Evolutionary conservation across 2,888 invertebrate species (phyloP).

Genomic region (Melanargia galathea): DNA sequence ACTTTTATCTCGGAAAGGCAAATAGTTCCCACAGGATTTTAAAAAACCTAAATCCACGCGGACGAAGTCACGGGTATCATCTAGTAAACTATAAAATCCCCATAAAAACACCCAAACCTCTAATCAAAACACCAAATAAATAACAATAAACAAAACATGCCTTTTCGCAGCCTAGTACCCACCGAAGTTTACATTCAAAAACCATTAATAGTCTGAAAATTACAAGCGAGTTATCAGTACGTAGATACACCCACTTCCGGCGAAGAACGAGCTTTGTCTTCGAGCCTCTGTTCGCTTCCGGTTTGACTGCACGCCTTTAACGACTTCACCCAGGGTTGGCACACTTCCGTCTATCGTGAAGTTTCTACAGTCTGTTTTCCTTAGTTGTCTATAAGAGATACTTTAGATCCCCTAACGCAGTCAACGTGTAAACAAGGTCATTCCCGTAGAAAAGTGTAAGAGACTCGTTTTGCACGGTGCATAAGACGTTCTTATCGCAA

Average conservation of each 20-base stretch:
- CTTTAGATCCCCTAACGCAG: no score
- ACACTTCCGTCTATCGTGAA: neutral
- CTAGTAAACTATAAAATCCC: neutral
- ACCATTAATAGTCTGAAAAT: conserved; percentile 36
- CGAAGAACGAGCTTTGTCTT: conserved; percentile 56
- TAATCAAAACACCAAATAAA: neutral
- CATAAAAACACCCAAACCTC: neutral
- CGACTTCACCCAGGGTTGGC: conserved; percentile 43
- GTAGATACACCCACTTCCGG: conserved; percentile 52
- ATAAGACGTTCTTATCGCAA: no score
- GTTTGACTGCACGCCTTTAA: conserved; percentile 57
- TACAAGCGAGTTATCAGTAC: conserved; percentile 39
- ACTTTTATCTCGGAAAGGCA: no score
- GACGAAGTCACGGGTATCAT: neutral
- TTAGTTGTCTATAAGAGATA: no score
- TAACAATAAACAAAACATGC: conserved; percentile 1
- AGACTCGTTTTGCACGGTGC: no score
- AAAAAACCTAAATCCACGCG: neutral
- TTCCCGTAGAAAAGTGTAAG: no score
- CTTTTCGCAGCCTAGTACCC: neutral
- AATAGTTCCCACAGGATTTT: no score
- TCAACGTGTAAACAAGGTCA: no score
- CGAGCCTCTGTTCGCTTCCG: conserved; percentile 54
- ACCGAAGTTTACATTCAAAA: conserved; percentile 23
- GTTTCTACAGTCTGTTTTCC: no score